Evolutionary conservation across 2,113 vertebrate species (phyloP).

Genomic region (Aspidoscelis tigris): DNA sequence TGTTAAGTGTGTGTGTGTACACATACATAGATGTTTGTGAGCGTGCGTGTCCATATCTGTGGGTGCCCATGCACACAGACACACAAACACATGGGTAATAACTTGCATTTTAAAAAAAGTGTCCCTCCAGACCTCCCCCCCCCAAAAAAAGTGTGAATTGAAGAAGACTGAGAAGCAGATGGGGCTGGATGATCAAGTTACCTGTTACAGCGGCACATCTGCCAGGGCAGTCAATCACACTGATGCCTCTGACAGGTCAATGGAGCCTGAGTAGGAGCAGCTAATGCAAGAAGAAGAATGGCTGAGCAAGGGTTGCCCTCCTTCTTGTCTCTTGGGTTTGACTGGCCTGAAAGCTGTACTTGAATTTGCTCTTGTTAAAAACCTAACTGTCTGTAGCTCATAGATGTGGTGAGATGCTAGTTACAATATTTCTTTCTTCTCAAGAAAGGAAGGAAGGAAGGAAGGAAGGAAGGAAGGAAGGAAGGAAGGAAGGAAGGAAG

Average conservation of each 20-base stretch:
- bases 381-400: conserved; percentile 65
- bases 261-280: conserved; percentile 81
- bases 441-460: conserved; percentile 22
- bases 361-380: conserved; percentile 79
- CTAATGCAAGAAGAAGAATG: conserved; percentile 79
- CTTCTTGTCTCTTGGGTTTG: conserved; percentile 76
- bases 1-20: conserved; percentile 68
- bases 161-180: conserved; percentile 97
- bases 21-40: conserved; percentile 20
- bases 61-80: neutral
- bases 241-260: conserved; percentile 90
- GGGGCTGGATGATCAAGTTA: conserved; percentile 98
- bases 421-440: conserved; percentile 49
- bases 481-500: conserved; percentile 4
- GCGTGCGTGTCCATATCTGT: neutral
- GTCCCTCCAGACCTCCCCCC: conserved; percentile 73
- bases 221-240: conserved; percentile 96
- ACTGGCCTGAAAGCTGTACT: conserved; percentile 79
- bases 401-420: conserved; percentile 70
- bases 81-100: conserved; percentile 66
- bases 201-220: conserved; percentile 98
- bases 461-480: conserved; percentile 15
- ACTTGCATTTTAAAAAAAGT: conserved; percentile 61
- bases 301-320: conserved; percentile 76
- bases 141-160: conserved; percentile 91